phyloP scores from a whole-genome alignment of 37 sponge, comb jelly and placozoan genomes.

The Bolinopsis microptera region DNA sequence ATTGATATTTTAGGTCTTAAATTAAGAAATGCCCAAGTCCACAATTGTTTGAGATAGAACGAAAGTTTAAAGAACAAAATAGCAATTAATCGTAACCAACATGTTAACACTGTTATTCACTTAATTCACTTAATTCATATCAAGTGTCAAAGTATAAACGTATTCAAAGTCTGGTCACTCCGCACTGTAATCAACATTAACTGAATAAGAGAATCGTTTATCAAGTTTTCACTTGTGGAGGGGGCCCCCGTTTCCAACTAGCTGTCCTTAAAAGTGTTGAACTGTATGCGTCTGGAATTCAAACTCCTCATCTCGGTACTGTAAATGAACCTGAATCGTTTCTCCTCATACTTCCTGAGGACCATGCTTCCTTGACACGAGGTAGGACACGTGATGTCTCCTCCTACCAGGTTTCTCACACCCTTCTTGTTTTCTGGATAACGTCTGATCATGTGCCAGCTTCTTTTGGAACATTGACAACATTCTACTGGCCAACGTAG shows the following conservation, averaged over 20 bases:
- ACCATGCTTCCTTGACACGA: not conserved
- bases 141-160: not conserved
- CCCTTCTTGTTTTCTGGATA: not conserved
- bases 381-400: not conserved
- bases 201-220: too few relatives aligned
- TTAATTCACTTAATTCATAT: not conserved
- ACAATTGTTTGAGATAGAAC: too few relatives aligned
- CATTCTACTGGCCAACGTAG: not conserved
- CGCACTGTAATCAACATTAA: not conserved
- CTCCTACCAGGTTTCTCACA: not conserved
- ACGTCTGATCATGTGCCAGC: not conserved
- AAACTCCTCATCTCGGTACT: not conserved
- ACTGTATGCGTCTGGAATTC: not conserved
- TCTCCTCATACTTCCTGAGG: not conserved
- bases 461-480: not conserved
- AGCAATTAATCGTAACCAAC: too few relatives aligned
- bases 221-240: too few relatives aligned
- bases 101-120: too few relatives aligned
- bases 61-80: too few relatives aligned
- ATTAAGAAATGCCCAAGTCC: too few relatives aligned
- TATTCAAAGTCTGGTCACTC: not conserved
- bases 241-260: too few relatives aligned
- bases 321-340: not conserved
- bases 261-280: not conserved
- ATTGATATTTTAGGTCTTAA: too few relatives aligned